A percentile compares a stretch with the other conserved stretches of the same genome.
Evolutionary conservation across 2,113 vertebrate genomes (phyloP).

Genomic region (Barbus barbus): DNA sequence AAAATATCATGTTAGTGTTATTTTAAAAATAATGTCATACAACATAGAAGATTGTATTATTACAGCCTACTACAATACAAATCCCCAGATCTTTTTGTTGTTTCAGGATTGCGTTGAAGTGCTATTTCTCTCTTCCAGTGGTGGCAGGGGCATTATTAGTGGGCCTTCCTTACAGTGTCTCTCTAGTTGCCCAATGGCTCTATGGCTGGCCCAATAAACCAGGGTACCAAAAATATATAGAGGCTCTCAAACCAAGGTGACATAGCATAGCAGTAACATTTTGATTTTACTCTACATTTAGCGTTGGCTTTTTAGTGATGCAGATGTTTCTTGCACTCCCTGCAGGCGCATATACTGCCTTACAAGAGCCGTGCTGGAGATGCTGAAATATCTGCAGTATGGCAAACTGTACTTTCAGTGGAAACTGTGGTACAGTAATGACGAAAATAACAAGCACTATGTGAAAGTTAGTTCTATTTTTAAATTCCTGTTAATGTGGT

Average conservation of each 20-base stretch:
- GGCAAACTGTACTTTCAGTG: constrained; percentile 70
- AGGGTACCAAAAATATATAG: constrained; percentile 73
- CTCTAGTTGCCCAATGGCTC: constrained; percentile 69
- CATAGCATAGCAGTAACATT: not conserved
- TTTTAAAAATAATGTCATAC: no score
- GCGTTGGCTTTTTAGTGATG: not conserved
- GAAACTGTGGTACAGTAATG: constrained; percentile 71
- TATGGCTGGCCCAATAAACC: constrained; percentile 73
- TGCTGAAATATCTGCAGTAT: constrained; percentile 72
- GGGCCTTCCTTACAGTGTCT: constrained; percentile 70
- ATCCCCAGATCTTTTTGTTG: not conserved
- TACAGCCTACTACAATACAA: not conserved
- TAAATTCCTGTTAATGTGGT: not conserved
- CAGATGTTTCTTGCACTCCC: constrained; percentile 5
- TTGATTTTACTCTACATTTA: not conserved
- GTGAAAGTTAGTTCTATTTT: constrained; percentile 66
- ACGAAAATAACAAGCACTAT: constrained; percentile 66
- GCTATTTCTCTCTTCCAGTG: constrained; percentile 63
- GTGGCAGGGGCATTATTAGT: constrained; percentile 64
- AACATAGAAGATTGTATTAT: no score
- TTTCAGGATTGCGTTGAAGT: constrained; percentile 64
- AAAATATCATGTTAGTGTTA: no score
- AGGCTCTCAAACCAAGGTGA: constrained; percentile 75
- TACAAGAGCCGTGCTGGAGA: constrained; percentile 68
- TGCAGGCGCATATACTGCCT: constrained; percentile 70